Conservation (phyloP, 1,140 invertebrate species). For the Drosophila orosa region DNA sequence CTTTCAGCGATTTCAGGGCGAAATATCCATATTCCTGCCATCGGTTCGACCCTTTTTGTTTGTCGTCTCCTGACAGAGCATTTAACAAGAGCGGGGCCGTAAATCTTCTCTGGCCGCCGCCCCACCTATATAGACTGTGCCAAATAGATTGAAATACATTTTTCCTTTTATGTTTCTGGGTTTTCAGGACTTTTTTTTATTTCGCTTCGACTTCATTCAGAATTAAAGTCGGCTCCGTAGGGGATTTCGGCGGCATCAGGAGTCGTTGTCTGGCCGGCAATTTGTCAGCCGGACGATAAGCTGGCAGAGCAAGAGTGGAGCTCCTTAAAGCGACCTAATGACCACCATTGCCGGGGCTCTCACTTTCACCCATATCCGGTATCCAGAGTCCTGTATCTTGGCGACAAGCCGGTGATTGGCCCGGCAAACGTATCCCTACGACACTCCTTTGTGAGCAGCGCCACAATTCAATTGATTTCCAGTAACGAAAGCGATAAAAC, state of each 20-base stretch:
- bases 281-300: conserved; percentile 63
- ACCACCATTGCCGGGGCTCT: conserved; percentile 61
- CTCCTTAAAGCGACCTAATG: conserved; percentile 68
- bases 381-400: conserved; percentile 4
- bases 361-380: conserved; percentile 50
- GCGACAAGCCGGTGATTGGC: conserved; percentile 44
- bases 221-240: conserved; percentile 37
- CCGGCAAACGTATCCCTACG: conserved; percentile 41
- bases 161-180: conserved; percentile 53
- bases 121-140: conserved; percentile 40
- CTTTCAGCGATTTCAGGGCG: conserved; percentile 11
- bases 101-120: conserved; percentile 62
- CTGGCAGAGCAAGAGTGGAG: neutral
- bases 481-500: conserved; percentile 60
- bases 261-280: conserved; percentile 52
- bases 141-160: conserved; percentile 79
- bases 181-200: conserved; percentile 36
- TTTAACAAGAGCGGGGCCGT: conserved; percentile 63
- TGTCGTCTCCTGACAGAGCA: conserved; percentile 44
- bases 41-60: conserved; percentile 62
- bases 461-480: conserved; percentile 68
- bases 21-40: conserved; percentile 41
- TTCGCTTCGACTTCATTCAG: conserved; percentile 49
- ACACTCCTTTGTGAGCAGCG: conserved; percentile 32
- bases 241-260: conserved; percentile 37